Percentiles rank a stretch among this genome's conserved stretches.
Evolutionary conservation across 2,797 vertebrate species (phyloP).

Genomic region (Schizopygopsis malacanthus): DNA sequence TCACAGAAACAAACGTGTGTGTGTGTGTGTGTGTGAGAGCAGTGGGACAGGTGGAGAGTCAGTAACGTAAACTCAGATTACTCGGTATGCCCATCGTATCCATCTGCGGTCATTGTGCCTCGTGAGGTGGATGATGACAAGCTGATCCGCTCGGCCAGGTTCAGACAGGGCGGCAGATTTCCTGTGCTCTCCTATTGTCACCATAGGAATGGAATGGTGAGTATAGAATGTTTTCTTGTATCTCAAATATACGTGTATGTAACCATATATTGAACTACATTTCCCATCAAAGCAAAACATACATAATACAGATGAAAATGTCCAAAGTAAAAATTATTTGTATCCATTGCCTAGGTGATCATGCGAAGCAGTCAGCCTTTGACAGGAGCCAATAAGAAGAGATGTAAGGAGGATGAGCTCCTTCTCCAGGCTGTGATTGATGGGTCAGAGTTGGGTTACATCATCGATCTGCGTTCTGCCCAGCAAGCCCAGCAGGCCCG

Average conservation of each 20-base stretch:
- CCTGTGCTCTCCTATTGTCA: constrained; percentile 87
- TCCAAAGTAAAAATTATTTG: constrained; percentile 1
- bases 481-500: constrained; percentile 86
- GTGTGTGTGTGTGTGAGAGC: constrained; percentile 25
- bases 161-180: constrained; percentile 86
- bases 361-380: constrained; percentile 87
- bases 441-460: constrained; percentile 74
- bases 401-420: constrained; percentile 83
- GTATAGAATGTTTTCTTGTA: constrained; percentile 3
- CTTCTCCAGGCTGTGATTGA: constrained; percentile 78
- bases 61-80: constrained; percentile 82
- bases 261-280: not conserved
- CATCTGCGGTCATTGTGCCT: constrained; percentile 78
- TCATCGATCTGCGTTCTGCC: constrained; percentile 83
- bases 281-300: not conserved
- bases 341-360: constrained; percentile 75
- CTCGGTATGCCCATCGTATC: constrained; percentile 81
- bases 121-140: constrained; percentile 68
- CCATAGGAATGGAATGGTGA: constrained; percentile 79
- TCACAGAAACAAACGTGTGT: too few species aligned
- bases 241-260: not conserved
- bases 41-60: constrained; percentile 85
- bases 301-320: not conserved
- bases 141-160: constrained; percentile 76
- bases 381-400: constrained; percentile 81